A percentile compares a stretch with the other conserved stretches of the same genome.
phyloP scores from a whole-genome alignment of 1,140 invertebrate species.

The Mycetomoellerius zeteki region DNA sequence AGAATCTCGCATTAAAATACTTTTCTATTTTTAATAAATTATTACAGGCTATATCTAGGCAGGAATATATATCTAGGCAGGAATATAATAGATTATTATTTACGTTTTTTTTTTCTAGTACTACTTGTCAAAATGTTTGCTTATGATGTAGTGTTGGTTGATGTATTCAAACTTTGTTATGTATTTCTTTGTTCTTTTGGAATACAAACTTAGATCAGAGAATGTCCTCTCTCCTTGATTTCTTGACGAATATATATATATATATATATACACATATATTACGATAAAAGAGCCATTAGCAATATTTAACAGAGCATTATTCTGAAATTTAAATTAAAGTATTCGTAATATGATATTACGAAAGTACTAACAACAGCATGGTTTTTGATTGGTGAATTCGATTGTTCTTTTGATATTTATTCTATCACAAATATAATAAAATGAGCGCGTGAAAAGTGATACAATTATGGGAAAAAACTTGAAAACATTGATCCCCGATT shows the following conservation, averaged over 20 bases:
- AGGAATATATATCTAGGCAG: neutral
- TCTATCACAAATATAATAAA: neutral
- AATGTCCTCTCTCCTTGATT: conserved; percentile 18
- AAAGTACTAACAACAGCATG: conserved; percentile 80
- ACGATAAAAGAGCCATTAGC: conserved; percentile 31
- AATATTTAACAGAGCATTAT: conserved; percentile 63
- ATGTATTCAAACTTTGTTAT: conserved; percentile 49
- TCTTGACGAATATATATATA: conserved; percentile 37
- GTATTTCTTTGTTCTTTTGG: conserved; percentile 27
- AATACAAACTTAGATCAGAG: conserved; percentile 22
- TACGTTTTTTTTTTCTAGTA: conserved; percentile 39
- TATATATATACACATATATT: no score
- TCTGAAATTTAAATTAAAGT: conserved; percentile 61
- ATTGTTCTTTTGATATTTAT: conserved; percentile 25
- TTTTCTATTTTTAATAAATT: conserved; percentile 19
- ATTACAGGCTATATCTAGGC: neutral
- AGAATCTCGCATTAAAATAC: neutral
- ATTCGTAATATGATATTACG: conserved; percentile 73
- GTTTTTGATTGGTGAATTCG: conserved; percentile 61
- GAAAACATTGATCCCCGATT: neutral
- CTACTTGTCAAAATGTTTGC: conserved; percentile 56
- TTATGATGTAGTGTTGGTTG: conserved; percentile 60
- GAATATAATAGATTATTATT: conserved; percentile 23
- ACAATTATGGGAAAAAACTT: neutral
- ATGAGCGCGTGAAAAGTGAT: neutral